These are phyloP conservation scores for Phalacrocorax aristotelis DNA, from an alignment of 2,113 vertebrate species.

Conservation along the genomic window DNA sequence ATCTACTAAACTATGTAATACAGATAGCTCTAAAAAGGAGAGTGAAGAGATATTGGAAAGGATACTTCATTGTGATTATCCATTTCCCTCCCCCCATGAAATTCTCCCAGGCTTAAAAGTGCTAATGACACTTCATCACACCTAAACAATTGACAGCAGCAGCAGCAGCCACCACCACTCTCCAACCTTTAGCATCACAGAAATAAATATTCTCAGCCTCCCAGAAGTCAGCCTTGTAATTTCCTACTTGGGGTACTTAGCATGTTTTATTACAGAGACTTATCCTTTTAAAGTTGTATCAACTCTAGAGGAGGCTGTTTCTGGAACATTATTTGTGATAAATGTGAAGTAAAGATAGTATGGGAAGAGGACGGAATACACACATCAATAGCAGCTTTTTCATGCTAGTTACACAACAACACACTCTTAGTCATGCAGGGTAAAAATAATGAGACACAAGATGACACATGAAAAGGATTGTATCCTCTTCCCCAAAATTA, in stretches of 20 bases:
- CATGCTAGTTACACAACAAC: constrained; percentile 41
- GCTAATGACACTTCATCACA: constrained; percentile 4
- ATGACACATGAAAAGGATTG: not conserved
- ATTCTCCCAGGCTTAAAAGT: not conserved
- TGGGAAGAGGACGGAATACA: not conserved
- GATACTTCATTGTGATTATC: not conserved
- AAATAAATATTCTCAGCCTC: not conserved
- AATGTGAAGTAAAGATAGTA: not conserved
- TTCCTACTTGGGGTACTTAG: not conserved
- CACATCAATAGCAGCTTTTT: not conserved
- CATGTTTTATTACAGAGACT: not conserved
- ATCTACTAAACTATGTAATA: not conserved
- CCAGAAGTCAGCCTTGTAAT: not conserved
- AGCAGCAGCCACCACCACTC: not conserved
- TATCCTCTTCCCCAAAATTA: not conserved
- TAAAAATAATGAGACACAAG: constrained; percentile 5
- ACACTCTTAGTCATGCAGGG: constrained; percentile 12
- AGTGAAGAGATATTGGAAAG: not conserved
- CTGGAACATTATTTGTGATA: not conserved
- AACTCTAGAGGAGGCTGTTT: not conserved
- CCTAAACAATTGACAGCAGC: constrained; percentile 14
- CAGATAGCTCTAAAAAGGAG: not conserved
- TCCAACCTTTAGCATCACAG: not conserved
- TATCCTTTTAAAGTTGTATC: not conserved
- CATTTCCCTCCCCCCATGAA: not conserved